Percentiles rank a stretch among this genome's conserved stretches.
Conservation (phyloP, 2,888 invertebrate species). For the Morpho achilles region DNA sequence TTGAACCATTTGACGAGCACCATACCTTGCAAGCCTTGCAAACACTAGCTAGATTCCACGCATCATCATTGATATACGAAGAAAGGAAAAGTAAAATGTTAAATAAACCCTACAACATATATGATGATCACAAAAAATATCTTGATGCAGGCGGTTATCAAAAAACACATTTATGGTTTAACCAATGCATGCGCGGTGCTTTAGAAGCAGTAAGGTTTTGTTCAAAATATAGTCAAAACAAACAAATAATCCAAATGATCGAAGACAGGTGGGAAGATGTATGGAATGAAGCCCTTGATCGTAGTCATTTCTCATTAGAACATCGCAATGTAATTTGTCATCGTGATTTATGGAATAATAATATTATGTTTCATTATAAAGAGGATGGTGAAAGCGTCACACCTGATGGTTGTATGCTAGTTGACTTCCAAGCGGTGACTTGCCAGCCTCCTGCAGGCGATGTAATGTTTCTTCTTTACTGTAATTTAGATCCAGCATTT, state of each 20-base stretch:
- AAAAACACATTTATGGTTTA: conserved; percentile 48
- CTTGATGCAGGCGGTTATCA: conserved; percentile 49
- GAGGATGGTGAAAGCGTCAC: conserved; percentile 35
- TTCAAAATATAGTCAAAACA: conserved; percentile 47
- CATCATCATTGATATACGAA: conserved; percentile 74
- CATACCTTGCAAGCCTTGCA: conserved; percentile 68
- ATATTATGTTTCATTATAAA: conserved; percentile 76
- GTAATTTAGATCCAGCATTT: conserved; percentile 69
- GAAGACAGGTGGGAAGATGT: conserved; percentile 48
- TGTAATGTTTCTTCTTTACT: conserved; percentile 74
- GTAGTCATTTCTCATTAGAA: conserved; percentile 45
- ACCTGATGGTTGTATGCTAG: conserved; percentile 79
- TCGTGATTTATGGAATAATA: conserved; percentile 82
- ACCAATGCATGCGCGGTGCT: conserved; percentile 57
- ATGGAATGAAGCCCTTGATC: conserved; percentile 47
- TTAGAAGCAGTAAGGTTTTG: conserved; percentile 49
- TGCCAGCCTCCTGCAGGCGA: conserved; percentile 84
- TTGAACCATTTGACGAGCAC: conserved; percentile 58
- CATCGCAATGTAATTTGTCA: conserved; percentile 78
- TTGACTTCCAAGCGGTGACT: conserved; percentile 84
- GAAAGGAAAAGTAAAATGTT: conserved; percentile 51
- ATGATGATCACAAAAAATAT: conserved; percentile 45
- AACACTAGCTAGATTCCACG: conserved; percentile 71
- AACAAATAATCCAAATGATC: conserved; percentile 37
- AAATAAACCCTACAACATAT: conserved; percentile 40